Conservation (phyloP, 2,113 vertebrate genomes). For the Abramis brama region DNA sequence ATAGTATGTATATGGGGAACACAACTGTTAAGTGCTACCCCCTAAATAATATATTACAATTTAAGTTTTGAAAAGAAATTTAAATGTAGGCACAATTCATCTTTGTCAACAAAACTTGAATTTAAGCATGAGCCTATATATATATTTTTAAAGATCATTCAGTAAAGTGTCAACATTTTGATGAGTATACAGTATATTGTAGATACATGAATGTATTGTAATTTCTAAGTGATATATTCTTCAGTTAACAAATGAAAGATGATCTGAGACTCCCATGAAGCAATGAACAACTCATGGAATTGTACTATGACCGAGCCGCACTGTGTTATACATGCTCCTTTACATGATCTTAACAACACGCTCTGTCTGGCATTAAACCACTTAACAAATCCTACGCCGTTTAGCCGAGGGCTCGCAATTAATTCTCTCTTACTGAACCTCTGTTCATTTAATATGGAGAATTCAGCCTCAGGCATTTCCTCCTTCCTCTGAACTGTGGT, state of each 20-base stretch:
- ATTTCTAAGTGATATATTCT: not conserved
- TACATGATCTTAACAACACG: not conserved
- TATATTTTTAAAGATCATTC: not conserved
- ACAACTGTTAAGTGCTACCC: no score
- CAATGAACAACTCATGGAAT: not conserved
- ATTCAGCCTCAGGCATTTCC: conserved; percentile 6
- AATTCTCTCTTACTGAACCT: not conserved
- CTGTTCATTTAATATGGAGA: conserved; percentile 19
- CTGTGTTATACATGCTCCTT: not conserved
- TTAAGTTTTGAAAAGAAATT: not conserved
- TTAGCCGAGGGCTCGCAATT: not conserved
- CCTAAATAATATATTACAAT: no score
- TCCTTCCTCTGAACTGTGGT: conserved; percentile 1
- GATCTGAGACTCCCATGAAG: not conserved
- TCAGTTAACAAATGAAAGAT: not conserved
- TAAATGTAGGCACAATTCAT: not conserved
- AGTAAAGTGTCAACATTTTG: not conserved
- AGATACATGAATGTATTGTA: not conserved
- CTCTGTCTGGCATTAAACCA: conserved; percentile 3
- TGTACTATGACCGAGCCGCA: not conserved
- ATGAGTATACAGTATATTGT: not conserved
- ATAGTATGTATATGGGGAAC: no score
- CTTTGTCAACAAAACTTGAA: not conserved
- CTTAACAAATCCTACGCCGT: not conserved
- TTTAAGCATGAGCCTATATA: not conserved